phyloP scores from a whole-genome alignment of 2,888 invertebrate species.

The Calliphora vomitoria region DNA sequence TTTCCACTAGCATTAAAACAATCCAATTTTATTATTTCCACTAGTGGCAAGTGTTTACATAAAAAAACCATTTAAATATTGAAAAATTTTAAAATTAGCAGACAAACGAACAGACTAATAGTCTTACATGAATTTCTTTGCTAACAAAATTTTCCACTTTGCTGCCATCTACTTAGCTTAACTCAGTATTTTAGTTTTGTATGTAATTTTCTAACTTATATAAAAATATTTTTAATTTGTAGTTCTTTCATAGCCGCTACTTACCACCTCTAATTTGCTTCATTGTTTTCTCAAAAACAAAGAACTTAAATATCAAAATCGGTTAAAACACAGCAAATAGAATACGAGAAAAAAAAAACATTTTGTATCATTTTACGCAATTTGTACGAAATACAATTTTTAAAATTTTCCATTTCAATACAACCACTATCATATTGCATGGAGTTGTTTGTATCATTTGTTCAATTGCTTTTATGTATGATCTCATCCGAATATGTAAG shows the following conservation, averaged over 20 bases:
- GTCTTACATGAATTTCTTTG: too few relatives aligned
- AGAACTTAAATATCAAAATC: neutral
- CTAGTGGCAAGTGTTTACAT: too few relatives aligned
- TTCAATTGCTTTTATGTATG: slow-evolving; percentile 34
- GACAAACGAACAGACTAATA: too few relatives aligned
- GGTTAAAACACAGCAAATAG: neutral
- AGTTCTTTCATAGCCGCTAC: neutral
- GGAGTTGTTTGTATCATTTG: slow-evolving; percentile 39
- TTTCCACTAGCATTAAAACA: too few relatives aligned
- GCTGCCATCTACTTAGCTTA: too few relatives aligned
- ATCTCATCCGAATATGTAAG: slow-evolving; percentile 27
- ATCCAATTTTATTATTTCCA: too few relatives aligned
- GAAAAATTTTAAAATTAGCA: too few relatives aligned
- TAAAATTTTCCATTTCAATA: slow-evolving; percentile 40
- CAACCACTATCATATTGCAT: slow-evolving; percentile 16
- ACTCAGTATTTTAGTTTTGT: too few relatives aligned
- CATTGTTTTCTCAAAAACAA: neutral
- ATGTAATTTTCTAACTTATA: neutral
- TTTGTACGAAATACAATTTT: slow-evolving; percentile 43
- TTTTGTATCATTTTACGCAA: slow-evolving; percentile 52
- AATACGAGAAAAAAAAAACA: neutral
- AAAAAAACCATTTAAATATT: too few relatives aligned
- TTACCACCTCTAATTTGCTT: neutral
- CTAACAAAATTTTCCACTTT: too few relatives aligned
- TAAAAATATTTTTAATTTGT: neutral